Evolutionary conservation across 2,797 vertebrate species (phyloP).

Genomic region (Hydrolagus colliei): DNA sequence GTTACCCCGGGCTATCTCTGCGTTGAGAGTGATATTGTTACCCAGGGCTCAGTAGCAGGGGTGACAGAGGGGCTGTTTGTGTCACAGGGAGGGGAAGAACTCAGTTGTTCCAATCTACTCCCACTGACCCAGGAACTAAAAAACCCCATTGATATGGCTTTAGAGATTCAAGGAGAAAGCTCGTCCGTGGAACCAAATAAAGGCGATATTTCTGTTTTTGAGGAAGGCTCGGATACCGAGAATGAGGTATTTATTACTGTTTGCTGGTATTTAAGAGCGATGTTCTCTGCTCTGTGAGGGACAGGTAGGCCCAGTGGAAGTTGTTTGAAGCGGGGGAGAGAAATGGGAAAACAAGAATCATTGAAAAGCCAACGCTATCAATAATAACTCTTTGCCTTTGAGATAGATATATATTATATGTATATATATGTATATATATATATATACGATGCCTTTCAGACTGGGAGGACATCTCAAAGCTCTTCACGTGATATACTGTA

Average conservation of each 20-base stretch:
- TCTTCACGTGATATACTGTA: no score
- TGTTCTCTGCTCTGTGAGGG: background rate
- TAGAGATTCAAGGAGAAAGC: accelerated
- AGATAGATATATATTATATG: slow-evolving; percentile 25
- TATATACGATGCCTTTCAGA: background rate
- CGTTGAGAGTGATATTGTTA: background rate
- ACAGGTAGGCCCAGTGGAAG: slow-evolving; percentile 28
- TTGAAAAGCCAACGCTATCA: slow-evolving; percentile 40
- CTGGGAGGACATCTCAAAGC: no score
- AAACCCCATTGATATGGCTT: background rate
- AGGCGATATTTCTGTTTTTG: slow-evolving; percentile 12
- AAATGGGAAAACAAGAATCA: background rate
- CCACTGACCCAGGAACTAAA: background rate
- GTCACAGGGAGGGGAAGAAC: background rate
- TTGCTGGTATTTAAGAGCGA: background rate
- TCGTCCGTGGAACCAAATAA: slow-evolving; percentile 29
- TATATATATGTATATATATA: background rate
- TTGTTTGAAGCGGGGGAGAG: slow-evolving; percentile 39
- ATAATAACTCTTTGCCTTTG: slow-evolving; percentile 40
- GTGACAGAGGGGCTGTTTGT: background rate
- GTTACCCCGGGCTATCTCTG: background rate
- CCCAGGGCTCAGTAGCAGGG: background rate
- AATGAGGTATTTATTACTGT: slow-evolving; percentile 57
- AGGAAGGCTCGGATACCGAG: slow-evolving; percentile 54
- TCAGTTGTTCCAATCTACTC: background rate